phyloP scores from a whole-genome alignment of 2,888 invertebrate species.

The Punctoribates punctum region DNA sequence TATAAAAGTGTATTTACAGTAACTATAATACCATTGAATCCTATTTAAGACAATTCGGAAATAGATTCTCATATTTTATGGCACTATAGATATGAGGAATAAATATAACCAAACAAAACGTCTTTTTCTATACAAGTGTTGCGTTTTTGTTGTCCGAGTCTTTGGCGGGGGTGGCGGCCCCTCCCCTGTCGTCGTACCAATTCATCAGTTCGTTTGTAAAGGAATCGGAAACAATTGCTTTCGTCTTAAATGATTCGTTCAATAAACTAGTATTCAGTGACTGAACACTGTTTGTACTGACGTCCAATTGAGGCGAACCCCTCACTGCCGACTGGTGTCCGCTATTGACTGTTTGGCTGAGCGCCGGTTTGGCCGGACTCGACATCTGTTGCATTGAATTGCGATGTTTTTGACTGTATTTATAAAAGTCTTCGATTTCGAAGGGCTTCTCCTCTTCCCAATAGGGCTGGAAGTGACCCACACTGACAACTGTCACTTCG shows the following conservation, averaged over 20 bases:
- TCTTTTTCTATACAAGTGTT: slow-evolving; percentile 21
- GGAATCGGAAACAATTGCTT: slow-evolving; percentile 12
- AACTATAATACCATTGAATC: slow-evolving; percentile 27
- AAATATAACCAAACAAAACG: not conserved
- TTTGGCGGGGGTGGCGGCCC: not conserved
- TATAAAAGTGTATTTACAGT: slow-evolving; percentile 19
- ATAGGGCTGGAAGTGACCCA: slow-evolving; percentile 83
- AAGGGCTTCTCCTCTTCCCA: slow-evolving; percentile 88
- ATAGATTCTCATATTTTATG: not conserved
- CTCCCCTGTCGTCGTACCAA: slow-evolving; percentile 20
- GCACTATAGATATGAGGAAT: not conserved
- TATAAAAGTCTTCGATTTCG: slow-evolving; percentile 96
- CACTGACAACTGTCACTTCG: slow-evolving; percentile 65
- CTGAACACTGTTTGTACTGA: not conserved
- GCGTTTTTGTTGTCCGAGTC: slow-evolving; percentile 8
- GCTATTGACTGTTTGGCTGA: not conserved
- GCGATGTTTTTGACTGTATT: slow-evolving; percentile 90
- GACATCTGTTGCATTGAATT: slow-evolving; percentile 54
- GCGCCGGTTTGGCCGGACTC: slow-evolving; percentile 39
- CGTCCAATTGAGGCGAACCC: not conserved
- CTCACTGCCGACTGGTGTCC: not conserved
- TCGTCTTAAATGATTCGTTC: slow-evolving; percentile 8
- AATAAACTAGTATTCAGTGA: not conserved
- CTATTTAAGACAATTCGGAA: not conserved
- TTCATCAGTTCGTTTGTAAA: slow-evolving; percentile 11